A percentile compares a stretch with the other conserved stretches of the same genome.
Evolutionary conservation across 2,797 vertebrate species (phyloP).

Genomic region (Enteromius paludinosus): DNA sequence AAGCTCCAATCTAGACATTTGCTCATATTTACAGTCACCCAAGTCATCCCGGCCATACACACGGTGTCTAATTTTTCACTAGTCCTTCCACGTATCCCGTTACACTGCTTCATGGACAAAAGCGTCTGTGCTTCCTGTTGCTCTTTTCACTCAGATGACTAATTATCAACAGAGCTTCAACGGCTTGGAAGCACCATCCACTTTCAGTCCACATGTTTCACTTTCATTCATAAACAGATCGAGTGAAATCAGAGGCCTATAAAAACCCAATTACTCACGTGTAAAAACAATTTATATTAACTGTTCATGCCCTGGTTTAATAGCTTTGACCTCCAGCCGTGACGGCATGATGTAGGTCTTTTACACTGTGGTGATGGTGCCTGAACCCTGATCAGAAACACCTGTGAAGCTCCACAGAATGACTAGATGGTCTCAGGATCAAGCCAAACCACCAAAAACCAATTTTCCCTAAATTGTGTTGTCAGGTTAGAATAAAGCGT

Average conservation of each 20-base stretch:
- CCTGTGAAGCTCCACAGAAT: constrained; percentile 66
- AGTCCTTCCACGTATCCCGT: constrained; percentile 36
- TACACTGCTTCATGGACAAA: constrained; percentile 59
- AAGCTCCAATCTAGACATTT: constrained; percentile 45
- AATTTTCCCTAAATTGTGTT: constrained; percentile 61
- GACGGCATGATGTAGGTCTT: constrained; percentile 49
- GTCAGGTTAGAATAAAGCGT: constrained; percentile 67
- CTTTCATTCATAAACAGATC: constrained; percentile 41
- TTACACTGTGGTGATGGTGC: constrained; percentile 63
- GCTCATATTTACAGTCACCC: constrained; percentile 41
- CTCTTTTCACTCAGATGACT: constrained; percentile 67
- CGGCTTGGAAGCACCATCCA: constrained; percentile 60
- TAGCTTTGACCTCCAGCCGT: constrained; percentile 48
- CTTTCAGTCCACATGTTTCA: constrained; percentile 46
- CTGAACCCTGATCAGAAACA: constrained; percentile 73
- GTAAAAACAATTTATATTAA: constrained; percentile 44
- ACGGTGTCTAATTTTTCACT: constrained; percentile 38
- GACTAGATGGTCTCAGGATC: constrained; percentile 61
- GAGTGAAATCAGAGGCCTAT: constrained; percentile 38
- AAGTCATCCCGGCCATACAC: neutral
- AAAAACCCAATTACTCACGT: constrained; percentile 32
- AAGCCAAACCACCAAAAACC: constrained; percentile 71
- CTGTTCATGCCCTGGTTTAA: constrained; percentile 45
- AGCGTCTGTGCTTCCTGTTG: constrained; percentile 64
- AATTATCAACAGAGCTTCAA: constrained; percentile 39